Percentiles rank a stretch among this genome's conserved stretches.
These are phyloP conservation scores for Potamarius usumacintae DNA, from an alignment of 2,113 vertebrate genomes.

Conservation along the genomic window DNA sequence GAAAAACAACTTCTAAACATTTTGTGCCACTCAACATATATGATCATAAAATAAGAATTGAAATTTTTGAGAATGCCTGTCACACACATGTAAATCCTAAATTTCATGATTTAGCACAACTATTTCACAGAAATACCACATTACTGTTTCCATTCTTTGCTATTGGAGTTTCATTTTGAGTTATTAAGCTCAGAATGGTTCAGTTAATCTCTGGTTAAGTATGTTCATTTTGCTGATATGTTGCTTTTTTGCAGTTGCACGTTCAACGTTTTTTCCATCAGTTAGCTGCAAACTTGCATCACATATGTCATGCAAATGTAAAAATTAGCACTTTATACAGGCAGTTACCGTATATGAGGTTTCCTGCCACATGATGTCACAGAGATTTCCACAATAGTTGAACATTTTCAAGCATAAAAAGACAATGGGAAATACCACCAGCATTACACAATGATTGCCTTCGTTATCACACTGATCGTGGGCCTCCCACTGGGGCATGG, in stretches of 20 bases:
- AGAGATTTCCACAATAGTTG: slow-evolving; percentile 48
- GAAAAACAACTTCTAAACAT: not conserved
- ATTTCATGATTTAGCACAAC: slow-evolving; percentile 45
- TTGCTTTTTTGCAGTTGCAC: slow-evolving; percentile 50
- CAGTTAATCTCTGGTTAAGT: not conserved
- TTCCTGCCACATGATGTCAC: slow-evolving; percentile 54
- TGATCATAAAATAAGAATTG: not conserved
- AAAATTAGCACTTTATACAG: slow-evolving; percentile 17
- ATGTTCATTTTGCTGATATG: slow-evolving; percentile 44
- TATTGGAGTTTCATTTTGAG: slow-evolving; percentile 45
- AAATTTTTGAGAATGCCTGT: not conserved
- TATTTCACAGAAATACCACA: slow-evolving; percentile 44
- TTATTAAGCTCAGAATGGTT: slow-evolving; percentile 28
- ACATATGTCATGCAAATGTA: slow-evolving; percentile 52
- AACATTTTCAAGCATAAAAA: slow-evolving; percentile 48
- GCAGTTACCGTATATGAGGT: slow-evolving; percentile 55
- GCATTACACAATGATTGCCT: slow-evolving; percentile 49
- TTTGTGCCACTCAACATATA: slow-evolving; percentile 1
- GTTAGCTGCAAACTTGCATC: slow-evolving; percentile 37
- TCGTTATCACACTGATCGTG: slow-evolving; percentile 37
- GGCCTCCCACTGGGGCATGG: slow-evolving; percentile 38
- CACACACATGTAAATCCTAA: not conserved
- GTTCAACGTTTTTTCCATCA: slow-evolving; percentile 42
- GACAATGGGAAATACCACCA: slow-evolving; percentile 36
- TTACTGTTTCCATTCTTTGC: slow-evolving; percentile 35